Conservation (phyloP, 1,140 invertebrate genomes). For the Aphelenchoides fujianensis region DNA sequence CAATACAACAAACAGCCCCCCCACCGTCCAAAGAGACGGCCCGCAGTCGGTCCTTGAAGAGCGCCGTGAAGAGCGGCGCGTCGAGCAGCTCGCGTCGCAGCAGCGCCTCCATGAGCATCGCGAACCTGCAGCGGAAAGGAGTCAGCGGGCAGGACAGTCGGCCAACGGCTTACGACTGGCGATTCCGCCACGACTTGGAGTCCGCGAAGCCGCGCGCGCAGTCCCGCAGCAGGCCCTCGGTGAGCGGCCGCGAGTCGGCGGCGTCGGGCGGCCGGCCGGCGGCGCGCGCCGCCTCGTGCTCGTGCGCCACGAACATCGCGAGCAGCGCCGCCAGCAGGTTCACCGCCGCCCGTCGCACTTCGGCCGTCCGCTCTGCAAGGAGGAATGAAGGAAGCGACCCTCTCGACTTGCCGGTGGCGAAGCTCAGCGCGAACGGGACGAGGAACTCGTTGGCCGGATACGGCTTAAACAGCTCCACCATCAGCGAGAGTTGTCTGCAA, state of each 20-base stretch:
- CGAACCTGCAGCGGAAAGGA: not conserved
- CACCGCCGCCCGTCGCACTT: not conserved
- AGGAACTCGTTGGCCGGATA: slow-evolving; percentile 10
- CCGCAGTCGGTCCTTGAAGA: slow-evolving; percentile 3
- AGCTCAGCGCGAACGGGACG: slow-evolving; percentile 12
- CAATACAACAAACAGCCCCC: not conserved
- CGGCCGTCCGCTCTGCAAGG: not conserved
- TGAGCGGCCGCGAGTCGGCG: not conserved
- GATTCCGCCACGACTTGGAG: slow-evolving; percentile 9
- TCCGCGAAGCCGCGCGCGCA: slow-evolving; percentile 1
- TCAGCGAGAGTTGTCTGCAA: slow-evolving; percentile 11
- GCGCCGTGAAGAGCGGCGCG: not conserved
- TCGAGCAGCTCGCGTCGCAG: not conserved
- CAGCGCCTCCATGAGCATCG: not conserved
- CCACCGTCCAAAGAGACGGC: slow-evolving; percentile 12
- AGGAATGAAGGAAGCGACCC: not conserved
- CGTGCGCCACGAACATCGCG: not conserved
- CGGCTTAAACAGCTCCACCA: not conserved
- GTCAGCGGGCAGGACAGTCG: not conserved
- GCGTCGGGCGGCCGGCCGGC: slow-evolving; percentile 1
- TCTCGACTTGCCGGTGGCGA: not conserved
- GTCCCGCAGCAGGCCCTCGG: not conserved
- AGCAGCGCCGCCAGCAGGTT: slow-evolving; percentile 5
- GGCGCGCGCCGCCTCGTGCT: not conserved
- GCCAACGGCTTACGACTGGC: slow-evolving; percentile 5